phyloP scores from a whole-genome alignment of 2,888 invertebrate genomes.

The Serrognathus titanus region DNA sequence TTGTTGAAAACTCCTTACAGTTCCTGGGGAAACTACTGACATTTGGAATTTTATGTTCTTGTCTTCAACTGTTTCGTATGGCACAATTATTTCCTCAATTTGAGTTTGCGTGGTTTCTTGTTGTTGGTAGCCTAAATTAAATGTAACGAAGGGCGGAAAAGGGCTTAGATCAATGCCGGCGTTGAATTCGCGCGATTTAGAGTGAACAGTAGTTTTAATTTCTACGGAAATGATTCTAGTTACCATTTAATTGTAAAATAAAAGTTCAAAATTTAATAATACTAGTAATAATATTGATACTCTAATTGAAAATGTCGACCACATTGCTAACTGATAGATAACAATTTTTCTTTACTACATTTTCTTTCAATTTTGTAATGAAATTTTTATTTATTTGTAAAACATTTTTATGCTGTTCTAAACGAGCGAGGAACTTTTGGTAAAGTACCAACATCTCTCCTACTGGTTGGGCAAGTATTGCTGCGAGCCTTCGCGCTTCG shows the following conservation, averaged over 20 bases:
- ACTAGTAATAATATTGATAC: too few relatives aligned
- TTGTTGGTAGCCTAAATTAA: constrained; percentile 32
- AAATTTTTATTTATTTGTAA: constrained; percentile 17
- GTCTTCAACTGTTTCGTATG: constrained; percentile 32
- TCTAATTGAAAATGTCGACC: too few relatives aligned
- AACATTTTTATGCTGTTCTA: constrained; percentile 8
- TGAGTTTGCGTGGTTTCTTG: constrained; percentile 33
- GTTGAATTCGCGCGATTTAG: background rate
- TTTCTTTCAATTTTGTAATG: constrained; percentile 2
- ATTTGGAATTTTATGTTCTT: constrained; percentile 4
- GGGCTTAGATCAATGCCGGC: background rate
- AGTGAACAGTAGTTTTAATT: constrained; percentile 1
- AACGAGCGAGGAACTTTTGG: constrained; percentile 19
- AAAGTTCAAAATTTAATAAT: too few relatives aligned
- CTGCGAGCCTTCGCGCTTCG: constrained; percentile 38
- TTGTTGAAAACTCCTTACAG: too few relatives aligned
- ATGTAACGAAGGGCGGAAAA: constrained; percentile 27
- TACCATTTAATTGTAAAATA: too few relatives aligned
- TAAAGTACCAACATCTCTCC: constrained; percentile 43
- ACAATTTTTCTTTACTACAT: background rate
- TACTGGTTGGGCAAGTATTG: constrained; percentile 39
- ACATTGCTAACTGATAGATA: too few relatives aligned
- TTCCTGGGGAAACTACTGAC: too few relatives aligned
- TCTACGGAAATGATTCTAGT: background rate
- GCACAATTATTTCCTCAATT: constrained; percentile 38